A percentile compares a stretch with the other conserved stretches of the same genome.
Conservation (phyloP, 2,888 invertebrate species). For the Luperina nickerlii region DNA sequence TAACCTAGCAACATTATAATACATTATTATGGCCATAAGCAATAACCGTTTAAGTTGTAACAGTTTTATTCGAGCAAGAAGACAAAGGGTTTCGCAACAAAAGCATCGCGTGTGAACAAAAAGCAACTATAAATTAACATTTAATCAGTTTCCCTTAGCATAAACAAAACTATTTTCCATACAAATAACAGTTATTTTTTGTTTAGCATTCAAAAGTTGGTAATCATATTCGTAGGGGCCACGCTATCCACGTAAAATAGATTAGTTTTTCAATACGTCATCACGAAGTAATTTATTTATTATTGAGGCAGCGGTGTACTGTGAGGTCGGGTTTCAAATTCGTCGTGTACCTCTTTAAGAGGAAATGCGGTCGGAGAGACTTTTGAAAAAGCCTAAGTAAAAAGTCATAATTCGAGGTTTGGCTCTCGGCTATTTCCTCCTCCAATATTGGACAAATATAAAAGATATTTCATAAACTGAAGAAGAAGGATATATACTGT, state of each 20-base stretch:
- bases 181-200: conserved; percentile 59
- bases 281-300: conserved; percentile 30
- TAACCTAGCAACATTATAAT: conserved; percentile 24
- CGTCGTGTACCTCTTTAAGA: background rate
- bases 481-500: too few species aligned
- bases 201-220: conserved; percentile 49
- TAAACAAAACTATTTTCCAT: conserved; percentile 58
- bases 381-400: too few species aligned
- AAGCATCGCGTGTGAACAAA: conserved; percentile 60
- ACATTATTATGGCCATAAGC: conserved; percentile 29
- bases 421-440: too few species aligned
- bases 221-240: conserved; percentile 44
- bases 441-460: too few species aligned
- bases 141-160: conserved; percentile 58
- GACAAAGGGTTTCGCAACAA: conserved; percentile 54
- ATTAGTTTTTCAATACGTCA: conserved; percentile 39
- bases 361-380: too few species aligned
- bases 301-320: background rate
- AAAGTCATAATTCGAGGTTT: too few species aligned
- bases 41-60: conserved; percentile 35
- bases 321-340: background rate
- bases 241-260: conserved; percentile 30
- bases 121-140: conserved; percentile 65
- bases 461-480: too few species aligned
- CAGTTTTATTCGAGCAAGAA: conserved; percentile 44